These are phyloP conservation scores for Gadopsis bispinosus DNA, from an alignment of 2,797 vertebrate species.

Conservation along the genomic window DNA sequence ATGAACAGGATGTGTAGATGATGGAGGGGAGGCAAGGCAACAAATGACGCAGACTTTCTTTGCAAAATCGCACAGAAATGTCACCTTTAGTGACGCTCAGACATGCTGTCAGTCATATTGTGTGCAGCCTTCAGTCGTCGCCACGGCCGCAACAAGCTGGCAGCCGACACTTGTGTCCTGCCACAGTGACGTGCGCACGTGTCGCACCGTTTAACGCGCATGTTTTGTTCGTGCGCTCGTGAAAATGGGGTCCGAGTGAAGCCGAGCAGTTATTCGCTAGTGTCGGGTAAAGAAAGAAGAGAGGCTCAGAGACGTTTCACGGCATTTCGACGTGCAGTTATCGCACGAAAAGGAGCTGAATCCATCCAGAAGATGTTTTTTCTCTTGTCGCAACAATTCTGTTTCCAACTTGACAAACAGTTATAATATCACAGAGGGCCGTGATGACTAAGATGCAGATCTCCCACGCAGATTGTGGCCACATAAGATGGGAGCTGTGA, in stretches of 20 bases:
- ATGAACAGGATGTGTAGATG: not conserved
- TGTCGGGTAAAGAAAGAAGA: not conserved
- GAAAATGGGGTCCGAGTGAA: not conserved
- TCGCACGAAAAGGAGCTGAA: not conserved
- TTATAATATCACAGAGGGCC: slow-evolving; percentile 48
- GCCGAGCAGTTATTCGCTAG: not conserved
- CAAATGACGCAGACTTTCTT: no score
- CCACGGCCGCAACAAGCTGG: not conserved
- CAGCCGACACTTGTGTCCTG: not conserved
- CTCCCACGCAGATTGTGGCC: slow-evolving; percentile 63
- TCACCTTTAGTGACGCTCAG: not conserved
- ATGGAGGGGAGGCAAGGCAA: not conserved
- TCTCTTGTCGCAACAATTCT: not conserved
- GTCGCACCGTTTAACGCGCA: not conserved
- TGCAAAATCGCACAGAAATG: not conserved
- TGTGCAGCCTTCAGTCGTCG: not conserved
- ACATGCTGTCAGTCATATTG: not conserved
- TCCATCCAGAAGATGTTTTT: no score
- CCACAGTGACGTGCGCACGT: not conserved
- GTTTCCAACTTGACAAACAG: slow-evolving; percentile 39
- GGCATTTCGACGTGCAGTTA: not conserved
- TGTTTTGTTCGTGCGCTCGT: not conserved
- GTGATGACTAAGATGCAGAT: slow-evolving; percentile 60
- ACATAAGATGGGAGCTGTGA: slow-evolving; percentile 29
- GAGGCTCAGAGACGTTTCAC: not conserved